phyloP scores from a whole-genome alignment of 1,140 invertebrate species.

The Saxidomus purpurata region DNA sequence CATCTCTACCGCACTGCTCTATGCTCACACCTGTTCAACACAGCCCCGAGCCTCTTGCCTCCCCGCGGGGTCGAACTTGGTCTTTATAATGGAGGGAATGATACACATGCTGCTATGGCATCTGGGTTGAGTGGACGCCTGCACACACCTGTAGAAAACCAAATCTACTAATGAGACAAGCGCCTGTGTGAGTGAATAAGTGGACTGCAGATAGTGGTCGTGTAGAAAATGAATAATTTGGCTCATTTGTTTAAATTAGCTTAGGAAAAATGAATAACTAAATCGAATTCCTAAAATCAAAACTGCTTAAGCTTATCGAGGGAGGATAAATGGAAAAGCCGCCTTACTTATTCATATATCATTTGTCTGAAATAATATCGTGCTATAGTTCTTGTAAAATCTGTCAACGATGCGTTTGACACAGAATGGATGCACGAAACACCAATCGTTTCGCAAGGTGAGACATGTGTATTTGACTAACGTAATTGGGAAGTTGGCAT shows the following conservation, averaged over 20 bases:
- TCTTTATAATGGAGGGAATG: conserved; percentile 29
- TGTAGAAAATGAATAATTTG: background rate
- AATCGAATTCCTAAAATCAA: too few relatives aligned
- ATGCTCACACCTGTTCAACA: conserved; percentile 37
- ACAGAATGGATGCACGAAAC: too few relatives aligned
- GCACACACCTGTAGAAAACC: conserved; percentile 61
- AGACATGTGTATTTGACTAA: too few relatives aligned
- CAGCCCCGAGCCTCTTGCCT: conserved; percentile 17
- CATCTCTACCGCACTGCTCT: conserved; percentile 45
- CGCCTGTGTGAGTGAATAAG: conserved; percentile 7
- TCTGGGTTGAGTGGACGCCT: conserved; percentile 47
- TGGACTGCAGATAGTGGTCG: background rate
- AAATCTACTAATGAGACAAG: conserved; percentile 58
- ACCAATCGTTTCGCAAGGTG: too few relatives aligned
- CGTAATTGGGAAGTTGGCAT: too few relatives aligned
- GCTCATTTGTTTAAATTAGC: conserved; percentile 2
- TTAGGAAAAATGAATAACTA: too few relatives aligned
- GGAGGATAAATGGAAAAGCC: too few relatives aligned
- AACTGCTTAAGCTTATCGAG: too few relatives aligned
- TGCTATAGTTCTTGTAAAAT: too few relatives aligned
- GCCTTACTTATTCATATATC: too few relatives aligned
- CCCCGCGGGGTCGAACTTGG: conserved; percentile 30
- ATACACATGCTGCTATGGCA: conserved; percentile 52
- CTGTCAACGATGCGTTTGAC: too few relatives aligned
- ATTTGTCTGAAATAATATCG: too few relatives aligned